phyloP scores from a whole-genome alignment of 1,140 invertebrate genomes.

The Drosophila subpulchrella region DNA sequence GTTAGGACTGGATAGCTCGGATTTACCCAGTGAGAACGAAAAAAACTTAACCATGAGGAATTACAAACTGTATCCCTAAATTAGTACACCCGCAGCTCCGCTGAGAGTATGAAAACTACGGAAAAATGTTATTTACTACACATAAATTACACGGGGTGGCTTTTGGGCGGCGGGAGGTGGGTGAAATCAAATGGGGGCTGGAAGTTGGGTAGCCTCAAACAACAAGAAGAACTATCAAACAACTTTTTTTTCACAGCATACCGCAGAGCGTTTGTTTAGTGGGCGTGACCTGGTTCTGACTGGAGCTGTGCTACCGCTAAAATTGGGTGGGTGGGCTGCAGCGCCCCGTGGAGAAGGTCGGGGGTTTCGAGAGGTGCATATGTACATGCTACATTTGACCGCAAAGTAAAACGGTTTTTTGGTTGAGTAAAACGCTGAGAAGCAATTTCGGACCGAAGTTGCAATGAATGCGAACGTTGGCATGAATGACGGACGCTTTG shows the following conservation, averaged over 20 bases:
- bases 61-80: neutral
- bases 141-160: constrained; percentile 57
- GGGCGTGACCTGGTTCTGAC: constrained; percentile 46
- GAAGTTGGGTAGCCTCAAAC: constrained; percentile 36
- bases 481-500: constrained; percentile 64
- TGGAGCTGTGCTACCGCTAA: constrained; percentile 7
- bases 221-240: constrained; percentile 68
- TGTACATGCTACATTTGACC: constrained; percentile 78
- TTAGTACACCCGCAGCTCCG: neutral
- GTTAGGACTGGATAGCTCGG: neutral
- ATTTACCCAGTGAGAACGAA: neutral
- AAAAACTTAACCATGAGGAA: neutral
- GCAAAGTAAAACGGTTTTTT: constrained; percentile 77
- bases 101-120: constrained; percentile 24
- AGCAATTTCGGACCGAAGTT: constrained; percentile 71
- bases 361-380: constrained; percentile 34
- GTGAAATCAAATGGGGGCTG: constrained; percentile 7
- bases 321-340: constrained; percentile 5
- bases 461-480: constrained; percentile 59
- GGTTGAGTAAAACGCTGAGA: constrained; percentile 63
- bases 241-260: constrained; percentile 53
- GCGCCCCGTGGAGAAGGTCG: too few species aligned
- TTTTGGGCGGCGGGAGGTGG: neutral
- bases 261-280: constrained; percentile 68
- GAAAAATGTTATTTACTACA: constrained; percentile 77